A percentile compares a stretch with the other conserved stretches of the same genome.
Evolutionary conservation across 2,888 invertebrate genomes (phyloP).

Genomic region (Entomobrya multifasciata): DNA sequence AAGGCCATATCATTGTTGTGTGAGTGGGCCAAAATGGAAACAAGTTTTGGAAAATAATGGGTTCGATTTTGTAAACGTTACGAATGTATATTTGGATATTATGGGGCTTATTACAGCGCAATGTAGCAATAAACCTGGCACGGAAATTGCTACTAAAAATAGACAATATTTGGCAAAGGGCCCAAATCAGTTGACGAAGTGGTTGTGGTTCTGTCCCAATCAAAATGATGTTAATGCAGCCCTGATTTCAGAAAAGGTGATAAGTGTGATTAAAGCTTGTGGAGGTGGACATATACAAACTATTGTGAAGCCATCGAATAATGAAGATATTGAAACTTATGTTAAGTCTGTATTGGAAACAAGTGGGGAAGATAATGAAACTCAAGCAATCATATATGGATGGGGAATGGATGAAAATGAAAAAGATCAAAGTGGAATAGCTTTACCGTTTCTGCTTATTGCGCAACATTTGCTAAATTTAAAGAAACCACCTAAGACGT

Average conservation of each 20-base stretch:
- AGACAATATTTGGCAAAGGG: too few species aligned
- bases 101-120: constrained; percentile 36
- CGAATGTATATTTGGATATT: constrained; percentile 13
- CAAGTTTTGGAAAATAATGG: constrained; percentile 1
- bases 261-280: neutral
- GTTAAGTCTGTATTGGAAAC: neutral
- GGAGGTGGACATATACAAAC: neutral
- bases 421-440: constrained; percentile 25
- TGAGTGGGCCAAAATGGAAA: neutral
- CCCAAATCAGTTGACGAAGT: too few species aligned
- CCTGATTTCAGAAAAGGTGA: neutral
- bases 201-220: neutral
- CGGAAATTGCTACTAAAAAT: too few species aligned
- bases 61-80: constrained; percentile 25
- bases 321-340: neutral
- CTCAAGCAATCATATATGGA: constrained; percentile 17
- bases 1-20: constrained; percentile 36
- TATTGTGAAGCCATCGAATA: neutral
- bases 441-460: constrained; percentile 40
- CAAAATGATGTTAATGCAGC: too few species aligned
- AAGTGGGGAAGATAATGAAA: neutral
- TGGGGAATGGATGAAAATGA: constrained; percentile 15
- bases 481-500: constrained; percentile 4
- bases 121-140: too few species aligned
- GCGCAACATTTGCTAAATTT: neutral